Percentiles rank a stretch among this genome's conserved stretches.
phyloP scores from a whole-genome alignment of 1,140 invertebrate genomes.

The Archegozetes longisetosus region DNA sequence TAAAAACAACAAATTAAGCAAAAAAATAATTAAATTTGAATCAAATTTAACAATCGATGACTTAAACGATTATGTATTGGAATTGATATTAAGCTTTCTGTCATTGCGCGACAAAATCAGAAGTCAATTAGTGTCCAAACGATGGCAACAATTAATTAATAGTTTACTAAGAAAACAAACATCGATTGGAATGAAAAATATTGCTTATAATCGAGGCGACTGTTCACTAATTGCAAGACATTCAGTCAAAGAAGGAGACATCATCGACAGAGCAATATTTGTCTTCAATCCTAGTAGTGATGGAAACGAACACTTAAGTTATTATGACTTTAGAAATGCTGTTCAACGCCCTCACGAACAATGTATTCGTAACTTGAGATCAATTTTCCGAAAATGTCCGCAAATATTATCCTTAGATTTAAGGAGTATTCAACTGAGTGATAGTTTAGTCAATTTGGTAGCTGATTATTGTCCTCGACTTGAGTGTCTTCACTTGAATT shows the following conservation, averaged over 20 bases:
- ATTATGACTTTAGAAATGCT: neutral
- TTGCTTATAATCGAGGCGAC: neutral
- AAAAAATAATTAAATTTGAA: neutral
- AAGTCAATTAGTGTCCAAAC: neutral
- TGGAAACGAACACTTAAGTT: neutral
- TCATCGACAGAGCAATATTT: neutral
- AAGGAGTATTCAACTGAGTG: neutral
- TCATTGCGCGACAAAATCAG: neutral
- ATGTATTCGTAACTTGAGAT: neutral
- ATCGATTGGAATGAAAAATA: neutral
- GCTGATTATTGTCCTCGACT: neutral
- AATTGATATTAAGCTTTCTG: neutral
- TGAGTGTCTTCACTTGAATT: neutral
- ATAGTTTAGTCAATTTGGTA: neutral
- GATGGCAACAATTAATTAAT: neutral
- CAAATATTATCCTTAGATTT: neutral
- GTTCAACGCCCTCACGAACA: neutral
- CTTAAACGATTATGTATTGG: neutral
- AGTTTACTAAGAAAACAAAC: neutral
- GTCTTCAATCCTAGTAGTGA: neutral
- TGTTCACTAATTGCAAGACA: neutral
- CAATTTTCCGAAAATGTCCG: neutral
- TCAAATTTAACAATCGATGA: neutral
- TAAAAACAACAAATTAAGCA: neutral
- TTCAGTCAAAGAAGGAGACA: neutral